Percentiles rank a stretch among this genome's conserved stretches.
phyloP scores from a whole-genome alignment of 2,797 vertebrate genomes.

The Odontamblyopus rebecca region DNA sequence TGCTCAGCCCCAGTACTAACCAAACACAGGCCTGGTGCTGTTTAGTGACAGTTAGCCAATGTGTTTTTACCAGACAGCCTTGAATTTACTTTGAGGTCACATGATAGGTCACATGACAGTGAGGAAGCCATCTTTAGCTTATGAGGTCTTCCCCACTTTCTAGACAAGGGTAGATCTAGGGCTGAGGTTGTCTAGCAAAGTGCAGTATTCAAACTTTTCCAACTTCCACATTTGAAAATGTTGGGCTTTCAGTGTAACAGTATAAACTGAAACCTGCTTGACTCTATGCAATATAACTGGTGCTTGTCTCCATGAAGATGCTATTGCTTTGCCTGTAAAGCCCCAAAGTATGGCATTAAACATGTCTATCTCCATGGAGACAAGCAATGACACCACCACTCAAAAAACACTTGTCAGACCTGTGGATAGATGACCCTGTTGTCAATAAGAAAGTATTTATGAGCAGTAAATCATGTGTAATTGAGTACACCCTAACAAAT shows the following conservation, averaged over 20 bases:
- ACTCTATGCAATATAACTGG: too few species aligned
- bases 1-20: slow-evolving; percentile 13
- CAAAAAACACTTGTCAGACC: too few species aligned
- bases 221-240: neutral
- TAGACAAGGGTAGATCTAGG: slow-evolving; percentile 54
- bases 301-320: too few species aligned
- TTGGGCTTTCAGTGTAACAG: neutral
- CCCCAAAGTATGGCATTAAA: too few species aligned
- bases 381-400: too few species aligned
- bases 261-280: too few species aligned
- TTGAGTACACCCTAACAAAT: too few species aligned
- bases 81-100: slow-evolving; percentile 10
- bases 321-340: too few species aligned
- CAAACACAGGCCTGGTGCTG: slow-evolving; percentile 5
- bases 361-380: too few species aligned
- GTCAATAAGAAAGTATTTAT: too few species aligned
- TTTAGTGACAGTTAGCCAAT: slow-evolving; percentile 11
- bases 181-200: slow-evolving; percentile 5
- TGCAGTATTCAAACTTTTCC: neutral
- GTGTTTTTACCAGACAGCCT: slow-evolving; percentile 7
- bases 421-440: too few species aligned
- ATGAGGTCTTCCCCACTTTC: slow-evolving; percentile 35
- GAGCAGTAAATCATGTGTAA: too few species aligned
- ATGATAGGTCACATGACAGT: slow-evolving; percentile 5
- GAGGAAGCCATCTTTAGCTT: slow-evolving; percentile 19